Percentiles rank a stretch among this genome's conserved stretches.
These are phyloP conservation scores for Drosophila ironensis DNA, from an alignment of 1,140 invertebrate genomes.

Conservation along the genomic window DNA sequence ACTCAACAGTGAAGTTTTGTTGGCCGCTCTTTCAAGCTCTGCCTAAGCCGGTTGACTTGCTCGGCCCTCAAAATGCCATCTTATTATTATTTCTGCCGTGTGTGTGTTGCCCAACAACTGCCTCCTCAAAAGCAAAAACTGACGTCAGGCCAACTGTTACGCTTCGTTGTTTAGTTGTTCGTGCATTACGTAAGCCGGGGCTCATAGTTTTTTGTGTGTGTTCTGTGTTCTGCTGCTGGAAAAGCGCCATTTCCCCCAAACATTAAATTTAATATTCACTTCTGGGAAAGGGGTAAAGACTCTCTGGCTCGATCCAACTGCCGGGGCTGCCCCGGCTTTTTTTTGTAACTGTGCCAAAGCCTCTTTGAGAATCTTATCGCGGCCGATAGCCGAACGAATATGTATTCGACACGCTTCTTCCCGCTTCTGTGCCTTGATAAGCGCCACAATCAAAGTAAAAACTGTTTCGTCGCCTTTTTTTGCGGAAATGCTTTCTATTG, in stretches of 20 bases:
- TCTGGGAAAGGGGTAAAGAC: too few relatives aligned
- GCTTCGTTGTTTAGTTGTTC: constrained; percentile 41
- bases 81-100: constrained; percentile 18
- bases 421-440: constrained; percentile 19
- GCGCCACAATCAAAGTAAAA: constrained; percentile 13
- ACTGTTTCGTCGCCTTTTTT: constrained; percentile 10
- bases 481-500: constrained; percentile 21
- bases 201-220: constrained; percentile 22
- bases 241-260: not conserved
- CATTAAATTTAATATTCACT: constrained; percentile 4
- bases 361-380: constrained; percentile 26
- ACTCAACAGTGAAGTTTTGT: constrained; percentile 14
- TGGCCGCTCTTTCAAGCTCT: not conserved
- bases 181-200: constrained; percentile 38
- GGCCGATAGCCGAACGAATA: constrained; percentile 4
- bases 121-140: constrained; percentile 16
- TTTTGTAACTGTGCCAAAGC: constrained; percentile 36
- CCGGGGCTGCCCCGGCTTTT: constrained; percentile 21
- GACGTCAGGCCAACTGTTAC: constrained; percentile 72
- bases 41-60: constrained; percentile 7
- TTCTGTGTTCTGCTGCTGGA: not conserved
- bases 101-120: constrained; percentile 2
- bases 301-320: too few relatives aligned
- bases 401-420: constrained; percentile 16
- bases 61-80: constrained; percentile 35